Conservation (phyloP, 92 coral and sea anemone genomes). For the Palythoa heliodiscus region DNA sequence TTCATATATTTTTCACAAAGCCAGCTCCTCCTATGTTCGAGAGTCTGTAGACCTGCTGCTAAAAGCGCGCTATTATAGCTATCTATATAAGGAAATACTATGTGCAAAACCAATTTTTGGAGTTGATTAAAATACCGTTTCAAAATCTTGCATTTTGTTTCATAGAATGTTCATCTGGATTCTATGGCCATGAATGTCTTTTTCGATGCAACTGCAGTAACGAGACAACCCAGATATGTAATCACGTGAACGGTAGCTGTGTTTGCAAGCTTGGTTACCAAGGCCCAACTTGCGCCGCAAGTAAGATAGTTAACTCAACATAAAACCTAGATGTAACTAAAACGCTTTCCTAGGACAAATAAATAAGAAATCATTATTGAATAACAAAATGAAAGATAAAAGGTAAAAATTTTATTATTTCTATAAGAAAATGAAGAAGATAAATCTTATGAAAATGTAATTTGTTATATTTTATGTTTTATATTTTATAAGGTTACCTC, state of each 20-base stretch:
- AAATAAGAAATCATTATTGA: neutral
- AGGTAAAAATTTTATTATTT: neutral
- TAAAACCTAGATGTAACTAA: neutral
- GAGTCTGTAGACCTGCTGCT: too few species aligned
- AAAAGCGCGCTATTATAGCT: too few species aligned
- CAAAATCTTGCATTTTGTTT: neutral
- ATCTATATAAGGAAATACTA: too few species aligned
- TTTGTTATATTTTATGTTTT: too few species aligned
- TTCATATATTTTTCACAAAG: too few species aligned
- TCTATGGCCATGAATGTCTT: slow-evolving; percentile 11
- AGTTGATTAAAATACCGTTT: too few species aligned
- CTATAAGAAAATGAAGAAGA: neutral
- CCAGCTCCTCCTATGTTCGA: too few species aligned
- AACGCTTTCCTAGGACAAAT: neutral
- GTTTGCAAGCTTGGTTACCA: slow-evolving; percentile 21
- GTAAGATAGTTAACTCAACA: neutral
- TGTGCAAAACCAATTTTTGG: too few species aligned
- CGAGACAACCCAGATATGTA: slow-evolving; percentile 8
- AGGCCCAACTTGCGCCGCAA: slow-evolving; percentile 7
- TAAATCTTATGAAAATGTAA: too few species aligned
- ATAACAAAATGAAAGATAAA: neutral
- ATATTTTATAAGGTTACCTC: too few species aligned
- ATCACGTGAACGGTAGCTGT: slow-evolving; percentile 32
- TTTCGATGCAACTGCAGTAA: slow-evolving; percentile 3
- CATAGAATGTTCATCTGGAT: slow-evolving; percentile 16